phyloP scores from a whole-genome alignment of 2,113 vertebrate species.

The Calidris pugnax region DNA sequence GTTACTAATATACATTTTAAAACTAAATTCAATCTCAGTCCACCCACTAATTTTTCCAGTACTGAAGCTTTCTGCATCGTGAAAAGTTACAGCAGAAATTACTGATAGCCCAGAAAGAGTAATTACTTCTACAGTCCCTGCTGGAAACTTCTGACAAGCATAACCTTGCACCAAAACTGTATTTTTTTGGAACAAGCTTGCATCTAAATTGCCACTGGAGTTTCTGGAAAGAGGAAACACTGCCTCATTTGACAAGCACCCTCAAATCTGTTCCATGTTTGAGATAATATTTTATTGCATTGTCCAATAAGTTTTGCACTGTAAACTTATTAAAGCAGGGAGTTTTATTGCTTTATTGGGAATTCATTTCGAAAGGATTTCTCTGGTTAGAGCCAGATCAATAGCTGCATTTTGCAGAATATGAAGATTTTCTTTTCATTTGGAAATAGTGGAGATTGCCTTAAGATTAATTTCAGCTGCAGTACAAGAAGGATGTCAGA shows the following conservation, averaged over 20 bases:
- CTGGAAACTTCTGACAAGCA: neutral
- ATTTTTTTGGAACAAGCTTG: neutral
- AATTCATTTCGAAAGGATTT: conserved; percentile 48
- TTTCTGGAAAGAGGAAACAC: neutral
- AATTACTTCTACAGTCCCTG: neutral
- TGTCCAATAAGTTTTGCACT: neutral
- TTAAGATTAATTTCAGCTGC: conserved; percentile 11
- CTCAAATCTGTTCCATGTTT: neutral
- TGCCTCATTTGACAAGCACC: neutral
- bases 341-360: conserved; percentile 32
- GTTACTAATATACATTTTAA: neutral
- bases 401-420: conserved; percentile 18
- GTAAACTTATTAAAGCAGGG: conserved; percentile 17
- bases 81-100: conserved; percentile 11
- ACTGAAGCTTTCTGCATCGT: neutral
- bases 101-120: neutral
- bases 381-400: conserved; percentile 4
- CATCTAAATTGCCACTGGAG: neutral
- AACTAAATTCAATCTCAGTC: neutral
- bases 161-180: neutral
- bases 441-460: neutral
- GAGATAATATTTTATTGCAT: conserved; percentile 8
- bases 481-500: neutral
- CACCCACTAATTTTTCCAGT: neutral
- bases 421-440: conserved; percentile 21